These are phyloP conservation scores for Sapayoa aenigma DNA, from an alignment of 2,113 vertebrate species.

Conservation along the genomic window DNA sequence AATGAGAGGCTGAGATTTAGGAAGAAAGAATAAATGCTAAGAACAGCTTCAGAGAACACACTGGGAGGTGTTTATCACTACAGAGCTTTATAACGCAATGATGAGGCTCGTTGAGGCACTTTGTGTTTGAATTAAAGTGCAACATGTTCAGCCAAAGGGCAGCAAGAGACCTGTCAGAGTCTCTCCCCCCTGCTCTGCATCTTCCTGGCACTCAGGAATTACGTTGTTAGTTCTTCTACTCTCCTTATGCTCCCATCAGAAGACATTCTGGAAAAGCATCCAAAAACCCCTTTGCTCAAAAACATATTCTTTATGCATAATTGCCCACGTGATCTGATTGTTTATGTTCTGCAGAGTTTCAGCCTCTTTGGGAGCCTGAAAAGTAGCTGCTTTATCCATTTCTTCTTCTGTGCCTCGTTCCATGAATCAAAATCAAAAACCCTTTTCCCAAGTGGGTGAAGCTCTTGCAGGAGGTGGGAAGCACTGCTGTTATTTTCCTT, in stretches of 20 bases:
- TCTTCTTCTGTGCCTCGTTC: not conserved
- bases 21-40: not conserved
- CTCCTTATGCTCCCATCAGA: not conserved
- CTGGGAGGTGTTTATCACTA: not conserved
- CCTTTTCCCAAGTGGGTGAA: conserved; percentile 31
- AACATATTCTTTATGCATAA: not conserved
- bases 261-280: not conserved
- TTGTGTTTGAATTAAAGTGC: conserved; percentile 2
- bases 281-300: not conserved
- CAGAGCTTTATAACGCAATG: not conserved
- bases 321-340: not conserved
- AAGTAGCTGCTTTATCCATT: not conserved
- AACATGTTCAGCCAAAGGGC: not conserved
- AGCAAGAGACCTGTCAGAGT: not conserved
- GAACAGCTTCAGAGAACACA: not conserved
- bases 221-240: not conserved
- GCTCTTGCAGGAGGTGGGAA: not conserved
- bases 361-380: conserved; percentile 22
- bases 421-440: not conserved
- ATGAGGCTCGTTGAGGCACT: not conserved
- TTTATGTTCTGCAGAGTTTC: conserved; percentile 18
- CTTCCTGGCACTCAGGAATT: not conserved
- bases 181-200: not conserved
- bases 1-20: not conserved
- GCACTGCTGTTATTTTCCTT: conserved; percentile 58